phyloP scores from a whole-genome alignment of 2,113 vertebrate genomes.

The Seriola quinqueradiata region DNA sequence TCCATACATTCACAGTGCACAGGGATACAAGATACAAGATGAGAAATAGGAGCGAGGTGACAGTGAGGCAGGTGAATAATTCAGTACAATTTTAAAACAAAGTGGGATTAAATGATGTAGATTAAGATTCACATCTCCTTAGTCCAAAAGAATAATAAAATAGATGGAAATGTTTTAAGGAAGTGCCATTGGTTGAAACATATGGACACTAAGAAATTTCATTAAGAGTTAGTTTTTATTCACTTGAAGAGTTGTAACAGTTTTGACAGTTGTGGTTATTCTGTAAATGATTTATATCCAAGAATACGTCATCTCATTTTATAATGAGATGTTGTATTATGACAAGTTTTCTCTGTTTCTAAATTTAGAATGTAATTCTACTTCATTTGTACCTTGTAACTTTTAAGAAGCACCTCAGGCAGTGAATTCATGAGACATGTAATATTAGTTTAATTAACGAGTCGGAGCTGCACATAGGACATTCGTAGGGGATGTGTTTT shows the following conservation, averaged over 20 bases:
- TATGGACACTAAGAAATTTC: neutral
- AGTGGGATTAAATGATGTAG: neutral
- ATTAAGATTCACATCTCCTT: neutral
- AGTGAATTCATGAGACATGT: neutral
- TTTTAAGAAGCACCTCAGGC: no score
- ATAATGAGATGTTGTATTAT: neutral
- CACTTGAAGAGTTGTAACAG: neutral
- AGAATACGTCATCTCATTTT: neutral
- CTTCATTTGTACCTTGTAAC: neutral
- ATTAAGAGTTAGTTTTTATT: neutral
- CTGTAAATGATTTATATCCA: neutral
- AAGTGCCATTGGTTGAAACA: neutral
- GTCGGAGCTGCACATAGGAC: neutral
- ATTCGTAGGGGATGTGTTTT: neutral
- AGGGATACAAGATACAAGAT: neutral
- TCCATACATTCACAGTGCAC: neutral
- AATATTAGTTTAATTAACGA: neutral
- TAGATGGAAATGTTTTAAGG: no score
- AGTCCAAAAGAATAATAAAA: neutral
- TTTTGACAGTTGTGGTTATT: neutral
- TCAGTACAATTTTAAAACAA: neutral
- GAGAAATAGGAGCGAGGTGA: neutral
- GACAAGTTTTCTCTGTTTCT: neutral
- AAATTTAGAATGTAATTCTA: neutral
- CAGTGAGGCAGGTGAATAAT: neutral